Percentiles rank a stretch among this genome's conserved stretches.
Conservation (phyloP, 2,888 invertebrate genomes). For the Nysson spinosus region DNA sequence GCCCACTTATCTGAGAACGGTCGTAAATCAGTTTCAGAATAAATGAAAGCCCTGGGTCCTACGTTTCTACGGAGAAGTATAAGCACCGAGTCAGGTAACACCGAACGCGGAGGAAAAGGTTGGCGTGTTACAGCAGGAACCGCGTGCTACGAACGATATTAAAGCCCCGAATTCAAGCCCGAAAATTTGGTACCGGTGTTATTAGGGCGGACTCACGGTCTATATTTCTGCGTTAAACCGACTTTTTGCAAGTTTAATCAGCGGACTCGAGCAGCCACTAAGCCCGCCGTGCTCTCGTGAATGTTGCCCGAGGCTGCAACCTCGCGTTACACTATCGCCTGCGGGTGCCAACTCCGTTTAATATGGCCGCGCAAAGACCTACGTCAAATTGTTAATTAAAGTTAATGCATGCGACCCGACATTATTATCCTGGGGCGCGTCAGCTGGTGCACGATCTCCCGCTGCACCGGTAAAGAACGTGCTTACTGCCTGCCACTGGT, state of each 20-base stretch:
- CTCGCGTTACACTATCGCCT: conserved; percentile 13
- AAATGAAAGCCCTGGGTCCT: conserved; percentile 44
- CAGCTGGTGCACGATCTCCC: conserved; percentile 59
- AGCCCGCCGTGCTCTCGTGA: conserved; percentile 2
- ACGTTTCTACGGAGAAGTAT: conserved; percentile 12
- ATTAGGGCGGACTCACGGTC: conserved; percentile 13
- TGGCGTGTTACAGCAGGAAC: neutral
- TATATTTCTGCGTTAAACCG: conserved; percentile 21
- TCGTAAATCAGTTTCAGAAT: conserved; percentile 54
- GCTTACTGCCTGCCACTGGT: conserved; percentile 27
- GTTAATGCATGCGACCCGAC: conserved; percentile 55
- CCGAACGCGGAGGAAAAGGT: conserved; percentile 24
- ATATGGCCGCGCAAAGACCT: conserved; percentile 52
- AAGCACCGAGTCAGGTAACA: neutral
- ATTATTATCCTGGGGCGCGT: conserved; percentile 59
- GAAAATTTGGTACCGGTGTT: conserved; percentile 12
- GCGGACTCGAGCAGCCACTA: neutral
- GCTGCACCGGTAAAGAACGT: conserved; percentile 38
- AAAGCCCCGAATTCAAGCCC: conserved; percentile 13
- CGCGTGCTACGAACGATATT: conserved; percentile 12
- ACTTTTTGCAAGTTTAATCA: conserved; percentile 45
- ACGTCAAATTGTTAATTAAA: conserved; percentile 69
- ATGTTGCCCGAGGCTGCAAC: neutral
- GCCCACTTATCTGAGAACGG: conserved; percentile 53
- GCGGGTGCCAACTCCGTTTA: conserved; percentile 28